Evolutionary conservation across 2,113 vertebrate genomes (phyloP).

Genomic region (Heptranchias perlo): DNA sequence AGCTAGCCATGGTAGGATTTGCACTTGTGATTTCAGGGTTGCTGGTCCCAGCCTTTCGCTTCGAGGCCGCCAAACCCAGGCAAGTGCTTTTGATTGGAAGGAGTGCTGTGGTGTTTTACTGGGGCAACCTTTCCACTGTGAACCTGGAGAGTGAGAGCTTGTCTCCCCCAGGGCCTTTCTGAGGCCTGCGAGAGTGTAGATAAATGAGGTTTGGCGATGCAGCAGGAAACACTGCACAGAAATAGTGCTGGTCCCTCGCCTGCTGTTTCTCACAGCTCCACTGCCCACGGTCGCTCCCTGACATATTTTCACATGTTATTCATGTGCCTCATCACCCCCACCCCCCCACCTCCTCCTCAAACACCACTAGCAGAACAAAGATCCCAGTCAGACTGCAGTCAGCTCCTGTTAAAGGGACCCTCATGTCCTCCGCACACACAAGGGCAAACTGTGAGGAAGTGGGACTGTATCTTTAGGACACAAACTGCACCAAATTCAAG

Average conservation of each 20-base stretch:
- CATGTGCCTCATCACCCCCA: accelerated
- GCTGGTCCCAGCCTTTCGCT: too few species aligned
- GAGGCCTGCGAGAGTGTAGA: too few species aligned
- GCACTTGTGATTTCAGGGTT: background rate
- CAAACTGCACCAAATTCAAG: background rate
- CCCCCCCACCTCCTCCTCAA: background rate
- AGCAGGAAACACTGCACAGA: background rate
- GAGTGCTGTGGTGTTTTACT: background rate
- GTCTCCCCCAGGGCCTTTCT: background rate
- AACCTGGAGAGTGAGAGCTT: background rate
- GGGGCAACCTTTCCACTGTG: background rate
- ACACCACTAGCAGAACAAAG: background rate
- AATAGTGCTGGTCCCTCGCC: background rate
- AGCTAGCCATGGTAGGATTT: background rate
- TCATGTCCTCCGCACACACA: background rate
- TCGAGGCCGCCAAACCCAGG: background rate
- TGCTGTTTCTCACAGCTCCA: background rate
- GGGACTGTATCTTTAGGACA: background rate
- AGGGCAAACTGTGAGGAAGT: background rate
- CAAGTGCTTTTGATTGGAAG: background rate
- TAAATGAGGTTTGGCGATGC: background rate
- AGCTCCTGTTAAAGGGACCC: background rate
- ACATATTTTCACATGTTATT: background rate
- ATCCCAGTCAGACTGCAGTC: background rate
- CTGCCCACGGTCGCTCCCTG: background rate